Evolutionary conservation across 1,140 invertebrate genomes (phyloP).

Genomic region (Heliconius hermathena): DNA sequence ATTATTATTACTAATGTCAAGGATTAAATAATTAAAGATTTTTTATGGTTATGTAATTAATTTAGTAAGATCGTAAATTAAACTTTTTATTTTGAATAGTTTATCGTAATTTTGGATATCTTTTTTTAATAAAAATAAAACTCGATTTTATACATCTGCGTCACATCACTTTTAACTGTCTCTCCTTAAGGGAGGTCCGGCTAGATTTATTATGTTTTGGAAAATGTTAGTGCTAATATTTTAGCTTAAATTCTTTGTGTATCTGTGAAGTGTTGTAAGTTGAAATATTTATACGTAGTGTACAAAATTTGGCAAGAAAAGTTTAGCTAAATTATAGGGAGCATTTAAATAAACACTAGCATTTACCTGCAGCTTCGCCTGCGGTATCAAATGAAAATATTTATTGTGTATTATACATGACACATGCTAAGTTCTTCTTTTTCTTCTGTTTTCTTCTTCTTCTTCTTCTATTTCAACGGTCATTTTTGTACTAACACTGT

Average conservation of each 20-base stretch:
- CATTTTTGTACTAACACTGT: no score
- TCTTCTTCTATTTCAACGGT: no score
- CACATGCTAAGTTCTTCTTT: no score
- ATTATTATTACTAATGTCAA: not conserved
- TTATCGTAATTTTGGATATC: not conserved
- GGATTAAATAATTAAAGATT: not conserved
- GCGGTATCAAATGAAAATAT: no score
- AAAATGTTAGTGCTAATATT: constrained; percentile 18
- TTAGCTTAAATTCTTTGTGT: constrained; percentile 15
- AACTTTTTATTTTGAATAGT: not conserved
- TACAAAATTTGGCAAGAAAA: constrained; percentile 9
- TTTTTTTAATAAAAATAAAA: not conserved
- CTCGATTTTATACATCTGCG: not conserved
- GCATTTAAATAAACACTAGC: not conserved
- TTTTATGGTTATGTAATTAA: not conserved
- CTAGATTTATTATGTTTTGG: constrained; percentile 26
- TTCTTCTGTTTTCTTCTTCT: no score
- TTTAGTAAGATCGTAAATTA: not conserved
- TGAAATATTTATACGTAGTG: constrained; percentile 9
- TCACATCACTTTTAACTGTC: constrained; percentile 1
- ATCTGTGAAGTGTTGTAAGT: constrained; percentile 15
- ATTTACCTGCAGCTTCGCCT: no score
- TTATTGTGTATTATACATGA: no score
- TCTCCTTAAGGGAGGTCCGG: constrained; percentile 32
- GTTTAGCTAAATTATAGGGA: not conserved